These are phyloP conservation scores for Dromiciops gliroides DNA, from an alignment of 2,113 vertebrate genomes.

Conservation along the genomic window DNA sequence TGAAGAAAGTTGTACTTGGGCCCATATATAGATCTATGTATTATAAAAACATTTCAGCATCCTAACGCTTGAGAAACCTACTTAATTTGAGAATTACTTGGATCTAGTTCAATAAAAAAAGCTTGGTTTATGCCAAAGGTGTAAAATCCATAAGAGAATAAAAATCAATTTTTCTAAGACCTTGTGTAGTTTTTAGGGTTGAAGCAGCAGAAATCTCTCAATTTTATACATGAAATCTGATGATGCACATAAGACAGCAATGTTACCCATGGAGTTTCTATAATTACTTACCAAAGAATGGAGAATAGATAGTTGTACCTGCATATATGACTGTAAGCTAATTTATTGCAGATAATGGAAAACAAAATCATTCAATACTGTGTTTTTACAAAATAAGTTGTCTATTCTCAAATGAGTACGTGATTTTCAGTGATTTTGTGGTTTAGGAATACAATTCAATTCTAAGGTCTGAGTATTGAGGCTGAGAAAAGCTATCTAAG, in stretches of 20 bases:
- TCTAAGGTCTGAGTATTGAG: no score
- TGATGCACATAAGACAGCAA: background rate
- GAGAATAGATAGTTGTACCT: background rate
- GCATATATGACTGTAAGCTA: background rate
- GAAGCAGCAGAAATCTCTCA: background rate
- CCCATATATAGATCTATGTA: background rate
- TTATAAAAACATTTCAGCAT: conserved; percentile 57
- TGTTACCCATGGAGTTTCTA: background rate
- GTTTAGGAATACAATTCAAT: no score
- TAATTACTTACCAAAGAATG: background rate
- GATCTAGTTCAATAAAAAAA: conserved; percentile 61
- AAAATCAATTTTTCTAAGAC: conserved; percentile 53
- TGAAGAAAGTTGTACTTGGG: conserved; percentile 46
- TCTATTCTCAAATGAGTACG: background rate
- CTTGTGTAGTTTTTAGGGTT: conserved; percentile 1
- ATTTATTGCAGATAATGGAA: background rate
- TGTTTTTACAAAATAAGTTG: background rate
- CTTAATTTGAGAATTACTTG: conserved; percentile 56
- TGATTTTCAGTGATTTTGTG: no score
- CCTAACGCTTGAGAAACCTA: conserved; percentile 66
- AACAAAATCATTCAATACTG: background rate
- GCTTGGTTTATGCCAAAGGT: conserved; percentile 26
- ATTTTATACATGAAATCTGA: background rate
- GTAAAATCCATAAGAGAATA: background rate
- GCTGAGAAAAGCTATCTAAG: no score